These are phyloP conservation scores for Elanoides forficatus DNA, from an alignment of 2,113 vertebrate genomes.

Conservation along the genomic window DNA sequence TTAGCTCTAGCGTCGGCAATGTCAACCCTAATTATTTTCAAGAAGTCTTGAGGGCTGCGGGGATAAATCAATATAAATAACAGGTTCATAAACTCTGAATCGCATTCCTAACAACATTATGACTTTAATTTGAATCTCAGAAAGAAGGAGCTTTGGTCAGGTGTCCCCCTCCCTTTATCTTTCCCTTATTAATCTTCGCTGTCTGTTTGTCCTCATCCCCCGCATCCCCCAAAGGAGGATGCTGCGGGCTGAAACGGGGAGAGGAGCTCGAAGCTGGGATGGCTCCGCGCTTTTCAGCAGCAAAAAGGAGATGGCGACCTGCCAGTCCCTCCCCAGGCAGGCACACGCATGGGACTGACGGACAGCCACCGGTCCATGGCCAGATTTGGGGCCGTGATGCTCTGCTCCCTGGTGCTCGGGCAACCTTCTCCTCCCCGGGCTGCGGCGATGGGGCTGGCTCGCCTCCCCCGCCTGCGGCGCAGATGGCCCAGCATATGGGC, in stretches of 20 bases:
- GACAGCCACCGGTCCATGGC: accelerated
- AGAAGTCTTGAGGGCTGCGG: constrained; percentile 56
- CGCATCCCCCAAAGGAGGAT: background rate
- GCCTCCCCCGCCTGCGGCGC: background rate
- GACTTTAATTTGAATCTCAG: constrained; percentile 32
- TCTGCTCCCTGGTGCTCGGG: background rate
- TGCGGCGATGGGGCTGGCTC: background rate
- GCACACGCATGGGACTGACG: accelerated
- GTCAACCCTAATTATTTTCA: constrained; percentile 69
- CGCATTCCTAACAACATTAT: constrained; percentile 10
- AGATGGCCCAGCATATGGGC: constrained; percentile 78
- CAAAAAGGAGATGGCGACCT: background rate
- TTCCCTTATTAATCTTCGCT: background rate
- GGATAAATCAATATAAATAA: constrained; percentile 68
- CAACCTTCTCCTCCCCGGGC: background rate
- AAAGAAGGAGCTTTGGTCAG: background rate
- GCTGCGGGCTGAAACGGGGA: background rate
- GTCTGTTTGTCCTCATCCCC: background rate
- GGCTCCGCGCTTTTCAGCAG: background rate
- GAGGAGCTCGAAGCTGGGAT: background rate
- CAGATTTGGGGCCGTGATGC: accelerated
- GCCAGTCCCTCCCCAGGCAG: background rate
- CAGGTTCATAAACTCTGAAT: constrained; percentile 48
- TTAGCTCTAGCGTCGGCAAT: constrained; percentile 40
- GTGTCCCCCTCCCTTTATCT: background rate